Conservation (phyloP, 2,888 invertebrate species). For the Leuctra nigra region DNA sequence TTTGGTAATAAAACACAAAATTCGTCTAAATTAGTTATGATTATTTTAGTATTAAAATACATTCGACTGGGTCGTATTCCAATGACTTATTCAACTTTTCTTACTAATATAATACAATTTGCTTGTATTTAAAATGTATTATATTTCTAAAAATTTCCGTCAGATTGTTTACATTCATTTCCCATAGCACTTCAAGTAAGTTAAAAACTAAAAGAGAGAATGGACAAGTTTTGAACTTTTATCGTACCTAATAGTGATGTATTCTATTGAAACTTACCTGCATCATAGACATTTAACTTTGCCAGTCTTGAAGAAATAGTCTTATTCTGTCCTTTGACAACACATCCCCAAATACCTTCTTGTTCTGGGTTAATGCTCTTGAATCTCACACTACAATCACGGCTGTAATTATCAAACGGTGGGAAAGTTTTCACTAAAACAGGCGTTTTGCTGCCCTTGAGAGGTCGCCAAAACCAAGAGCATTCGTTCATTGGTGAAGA, state of each 20-base stretch:
- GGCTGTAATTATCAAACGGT: slow-evolving; percentile 37
- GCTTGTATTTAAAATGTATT: too few species aligned
- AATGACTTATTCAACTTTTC: too few species aligned
- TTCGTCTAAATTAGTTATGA: slow-evolving; percentile 3
- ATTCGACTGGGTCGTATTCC: too few species aligned
- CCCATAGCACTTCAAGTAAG: too few species aligned
- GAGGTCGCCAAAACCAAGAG: slow-evolving; percentile 37
- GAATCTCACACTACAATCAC: slow-evolving; percentile 40
- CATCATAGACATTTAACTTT: slow-evolving; percentile 37
- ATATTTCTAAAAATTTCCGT: too few species aligned
- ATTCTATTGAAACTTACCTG: too few species aligned
- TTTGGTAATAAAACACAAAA: background rate
- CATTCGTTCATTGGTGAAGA: slow-evolving; percentile 38
- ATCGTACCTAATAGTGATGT: too few species aligned
- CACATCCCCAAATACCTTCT: slow-evolving; percentile 41
- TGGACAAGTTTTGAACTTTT: too few species aligned
- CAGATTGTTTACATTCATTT: too few species aligned
- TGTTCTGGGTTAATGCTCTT: slow-evolving; percentile 39
- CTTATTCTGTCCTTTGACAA: slow-evolving; percentile 32
- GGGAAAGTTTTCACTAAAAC: slow-evolving; percentile 37
- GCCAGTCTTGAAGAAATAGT: slow-evolving; percentile 26
- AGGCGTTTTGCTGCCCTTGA: slow-evolving; percentile 32
- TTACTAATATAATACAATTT: too few species aligned
- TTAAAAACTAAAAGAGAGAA: too few species aligned
- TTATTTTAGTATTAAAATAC: too few species aligned